Percentiles rank a stretch among this genome's conserved stretches.
Conservation (phyloP, 2,797 vertebrate species). For the Brachymystax lenok region DNA sequence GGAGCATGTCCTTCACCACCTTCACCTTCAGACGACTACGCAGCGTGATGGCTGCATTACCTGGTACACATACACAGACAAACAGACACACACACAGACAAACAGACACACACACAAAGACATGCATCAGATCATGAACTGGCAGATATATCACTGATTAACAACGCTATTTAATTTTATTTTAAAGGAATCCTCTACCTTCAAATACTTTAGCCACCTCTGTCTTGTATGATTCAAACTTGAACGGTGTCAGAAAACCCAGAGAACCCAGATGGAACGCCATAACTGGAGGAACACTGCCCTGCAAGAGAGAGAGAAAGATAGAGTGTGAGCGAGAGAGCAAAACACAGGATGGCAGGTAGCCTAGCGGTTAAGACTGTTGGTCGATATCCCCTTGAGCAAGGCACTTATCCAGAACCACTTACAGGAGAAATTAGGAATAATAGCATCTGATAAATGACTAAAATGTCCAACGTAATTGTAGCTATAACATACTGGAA, state of each 20-base stretch:
- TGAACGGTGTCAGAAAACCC: constrained; percentile 75
- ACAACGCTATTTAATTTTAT: not conserved
- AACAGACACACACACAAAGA: too few relatives aligned
- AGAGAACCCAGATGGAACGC: constrained; percentile 81
- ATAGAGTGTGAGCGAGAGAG: too few relatives aligned
- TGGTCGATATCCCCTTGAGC: too few relatives aligned
- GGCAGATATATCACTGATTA: not conserved
- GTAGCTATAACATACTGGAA: not conserved
- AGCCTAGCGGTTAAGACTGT: too few relatives aligned
- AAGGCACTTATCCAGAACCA: too few relatives aligned
- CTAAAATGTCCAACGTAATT: not conserved
- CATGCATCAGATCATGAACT: too few relatives aligned
- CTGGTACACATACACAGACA: constrained; percentile 45
- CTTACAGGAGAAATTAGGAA: too few relatives aligned
- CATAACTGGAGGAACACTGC: constrained; percentile 83
- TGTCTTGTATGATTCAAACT: constrained; percentile 81
- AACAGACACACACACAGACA: too few relatives aligned
- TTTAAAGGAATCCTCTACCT: constrained; percentile 58
- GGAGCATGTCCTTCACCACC: constrained; percentile 79
- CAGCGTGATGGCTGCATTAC: constrained; percentile 81
- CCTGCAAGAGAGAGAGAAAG: constrained; percentile 49
- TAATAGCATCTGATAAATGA: too few relatives aligned
- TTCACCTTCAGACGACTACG: constrained; percentile 84
- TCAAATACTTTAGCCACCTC: constrained; percentile 84
- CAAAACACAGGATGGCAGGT: too few relatives aligned